A percentile compares a stretch with the other conserved stretches of the same genome.
phyloP scores from a whole-genome alignment of 2,797 vertebrate genomes.

The Lithobates pipiens region DNA sequence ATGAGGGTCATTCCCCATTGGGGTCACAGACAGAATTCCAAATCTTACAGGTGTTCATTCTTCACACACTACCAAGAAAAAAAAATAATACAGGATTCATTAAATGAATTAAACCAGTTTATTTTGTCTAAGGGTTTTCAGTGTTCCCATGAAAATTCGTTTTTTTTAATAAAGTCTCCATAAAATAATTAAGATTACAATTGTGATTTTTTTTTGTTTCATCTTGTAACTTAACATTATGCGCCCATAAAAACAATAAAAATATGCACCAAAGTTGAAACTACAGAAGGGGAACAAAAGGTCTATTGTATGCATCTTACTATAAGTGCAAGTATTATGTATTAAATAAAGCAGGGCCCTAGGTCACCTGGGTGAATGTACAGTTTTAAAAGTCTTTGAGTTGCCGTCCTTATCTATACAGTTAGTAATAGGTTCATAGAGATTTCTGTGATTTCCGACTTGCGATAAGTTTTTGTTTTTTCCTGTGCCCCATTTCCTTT shows the following conservation, averaged over 20 bases:
- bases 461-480: conserved; percentile 39
- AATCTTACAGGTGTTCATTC: too few species aligned
- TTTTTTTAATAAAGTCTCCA: background rate
- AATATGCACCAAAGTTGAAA: background rate
- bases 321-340: background rate
- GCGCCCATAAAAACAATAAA: background rate
- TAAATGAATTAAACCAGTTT: too few species aligned
- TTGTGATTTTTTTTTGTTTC: background rate
- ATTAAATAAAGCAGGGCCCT: background rate
- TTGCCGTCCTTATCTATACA: conserved; percentile 39
- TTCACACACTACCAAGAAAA: too few species aligned
- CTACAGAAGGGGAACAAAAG: background rate
- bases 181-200: background rate
- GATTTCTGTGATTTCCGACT: conserved; percentile 33
- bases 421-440: conserved; percentile 3
- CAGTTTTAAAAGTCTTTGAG: conserved; percentile 20
- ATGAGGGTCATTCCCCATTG: too few species aligned
- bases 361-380: conserved; percentile 17
- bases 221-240: background rate
- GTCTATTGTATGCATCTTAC: background rate
- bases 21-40: too few species aligned
- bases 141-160: too few species aligned
- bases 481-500: conserved; percentile 43
- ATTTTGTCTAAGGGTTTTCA: too few species aligned
- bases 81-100: too few species aligned